Evolutionary conservation across 2,888 invertebrate species (phyloP).

Genomic region (Pachymerium ferrugineum): DNA sequence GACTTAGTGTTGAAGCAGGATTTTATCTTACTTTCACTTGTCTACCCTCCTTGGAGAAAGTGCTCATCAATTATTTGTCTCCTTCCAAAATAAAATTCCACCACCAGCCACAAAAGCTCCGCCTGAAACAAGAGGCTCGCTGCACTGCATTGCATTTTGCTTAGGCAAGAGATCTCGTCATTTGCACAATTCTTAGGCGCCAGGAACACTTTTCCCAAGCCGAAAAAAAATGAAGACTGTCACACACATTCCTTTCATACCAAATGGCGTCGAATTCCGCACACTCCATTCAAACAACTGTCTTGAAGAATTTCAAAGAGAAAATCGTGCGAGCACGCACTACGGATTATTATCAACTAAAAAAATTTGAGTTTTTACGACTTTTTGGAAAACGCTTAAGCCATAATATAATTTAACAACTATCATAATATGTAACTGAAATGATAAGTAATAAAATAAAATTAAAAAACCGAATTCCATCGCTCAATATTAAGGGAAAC

Average conservation of each 20-base stretch:
- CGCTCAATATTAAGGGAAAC: too few species aligned
- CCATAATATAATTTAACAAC: too few species aligned
- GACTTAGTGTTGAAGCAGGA: background rate
- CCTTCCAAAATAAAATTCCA: background rate
- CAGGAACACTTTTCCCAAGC: background rate
- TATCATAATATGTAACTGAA: too few species aligned
- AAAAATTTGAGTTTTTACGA: too few species aligned
- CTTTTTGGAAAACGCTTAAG: too few species aligned
- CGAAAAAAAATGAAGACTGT: background rate
- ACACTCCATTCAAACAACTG: background rate
- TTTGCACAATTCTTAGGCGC: background rate
- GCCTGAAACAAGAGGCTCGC: background rate
- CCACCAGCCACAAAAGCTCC: background rate
- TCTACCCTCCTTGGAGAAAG: background rate
- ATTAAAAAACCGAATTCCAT: too few species aligned
- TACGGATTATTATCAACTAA: too few species aligned
- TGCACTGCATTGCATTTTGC: background rate
- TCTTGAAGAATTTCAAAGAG: too few species aligned
- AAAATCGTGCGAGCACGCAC: too few species aligned
- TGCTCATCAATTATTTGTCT: conserved; percentile 13
- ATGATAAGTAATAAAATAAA: too few species aligned
- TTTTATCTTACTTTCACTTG: background rate
- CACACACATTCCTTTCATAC: background rate
- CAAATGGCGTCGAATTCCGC: too few species aligned
- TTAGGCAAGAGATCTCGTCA: background rate